Evolutionary conservation across 2,797 vertebrate species (phyloP).

Genomic region (Malacoraja senta): DNA sequence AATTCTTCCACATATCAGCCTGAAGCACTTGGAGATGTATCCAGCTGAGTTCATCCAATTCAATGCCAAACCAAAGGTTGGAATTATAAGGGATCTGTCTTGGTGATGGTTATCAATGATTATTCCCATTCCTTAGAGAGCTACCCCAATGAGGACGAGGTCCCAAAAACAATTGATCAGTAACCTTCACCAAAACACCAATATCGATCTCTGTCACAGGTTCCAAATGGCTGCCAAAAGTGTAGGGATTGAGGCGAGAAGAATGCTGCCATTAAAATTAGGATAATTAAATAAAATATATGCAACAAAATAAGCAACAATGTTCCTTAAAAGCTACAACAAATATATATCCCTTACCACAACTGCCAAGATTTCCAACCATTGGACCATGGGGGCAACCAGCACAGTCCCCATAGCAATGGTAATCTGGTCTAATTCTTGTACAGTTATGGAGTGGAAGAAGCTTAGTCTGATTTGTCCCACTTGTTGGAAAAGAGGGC

Average conservation of each 20-base stretch:
- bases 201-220: neutral
- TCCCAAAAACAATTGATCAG: no score
- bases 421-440: neutral
- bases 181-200: neutral
- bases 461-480: neutral
- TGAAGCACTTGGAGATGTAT: neutral
- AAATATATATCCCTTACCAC: neutral
- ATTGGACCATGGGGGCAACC: neutral
- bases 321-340: neutral
- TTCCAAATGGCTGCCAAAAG: neutral
- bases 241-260: neutral
- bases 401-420: neutral
- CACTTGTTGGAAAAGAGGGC: neutral
- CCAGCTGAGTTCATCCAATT: neutral
- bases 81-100: neutral
- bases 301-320: neutral
- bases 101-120: neutral
- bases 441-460: neutral
- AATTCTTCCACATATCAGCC: no score
- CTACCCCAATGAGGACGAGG: neutral
- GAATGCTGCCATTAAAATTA: neutral
- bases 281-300: constrained; percentile 24
- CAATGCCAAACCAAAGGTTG: neutral
- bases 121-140: neutral
- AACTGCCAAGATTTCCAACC: no score